phyloP scores from a whole-genome alignment of 2,113 vertebrate genomes.

The Lampris incognitus region DNA sequence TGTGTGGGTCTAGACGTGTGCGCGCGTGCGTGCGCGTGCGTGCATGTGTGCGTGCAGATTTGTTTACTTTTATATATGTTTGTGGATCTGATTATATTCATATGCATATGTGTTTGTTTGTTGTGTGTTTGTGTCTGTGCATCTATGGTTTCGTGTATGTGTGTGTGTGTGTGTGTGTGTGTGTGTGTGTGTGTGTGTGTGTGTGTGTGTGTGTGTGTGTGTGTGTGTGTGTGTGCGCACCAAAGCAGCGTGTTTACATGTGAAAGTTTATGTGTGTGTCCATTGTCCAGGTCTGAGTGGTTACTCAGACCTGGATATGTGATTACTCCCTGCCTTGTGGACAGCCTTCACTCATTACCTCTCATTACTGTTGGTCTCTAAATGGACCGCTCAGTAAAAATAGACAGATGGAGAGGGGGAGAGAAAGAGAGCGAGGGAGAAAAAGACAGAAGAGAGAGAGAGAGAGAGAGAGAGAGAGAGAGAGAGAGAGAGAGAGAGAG shows the following conservation, averaged over 20 bases:
- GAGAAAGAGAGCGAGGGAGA: no score
- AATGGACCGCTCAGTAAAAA: slow-evolving; percentile 82
- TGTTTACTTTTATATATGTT: slow-evolving; percentile 1
- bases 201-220: background rate
- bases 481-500: no score
- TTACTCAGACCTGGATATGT: slow-evolving; percentile 31
- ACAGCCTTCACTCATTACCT: slow-evolving; percentile 78
- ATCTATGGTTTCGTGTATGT: background rate
- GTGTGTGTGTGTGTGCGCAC: background rate
- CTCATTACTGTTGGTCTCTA: slow-evolving; percentile 80
- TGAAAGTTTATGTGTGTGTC: slow-evolving; percentile 28
- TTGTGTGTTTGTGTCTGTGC: slow-evolving; percentile 15
- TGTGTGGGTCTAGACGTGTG: no score
- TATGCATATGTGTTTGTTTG: background rate
- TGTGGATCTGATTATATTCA: no score
- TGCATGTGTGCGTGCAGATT: background rate
- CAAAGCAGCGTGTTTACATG: background rate
- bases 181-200: background rate
- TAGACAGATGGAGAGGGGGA: slow-evolving; percentile 61
- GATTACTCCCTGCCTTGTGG: slow-evolving; percentile 71
- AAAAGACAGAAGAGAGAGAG: no score
- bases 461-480: no score
- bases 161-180: slow-evolving; percentile 15
- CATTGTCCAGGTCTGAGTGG: slow-evolving; percentile 40
- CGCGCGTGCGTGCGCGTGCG: background rate